Conservation (phyloP, 1,140 invertebrate genomes). For the Anoplolepis gracilipes region DNA sequence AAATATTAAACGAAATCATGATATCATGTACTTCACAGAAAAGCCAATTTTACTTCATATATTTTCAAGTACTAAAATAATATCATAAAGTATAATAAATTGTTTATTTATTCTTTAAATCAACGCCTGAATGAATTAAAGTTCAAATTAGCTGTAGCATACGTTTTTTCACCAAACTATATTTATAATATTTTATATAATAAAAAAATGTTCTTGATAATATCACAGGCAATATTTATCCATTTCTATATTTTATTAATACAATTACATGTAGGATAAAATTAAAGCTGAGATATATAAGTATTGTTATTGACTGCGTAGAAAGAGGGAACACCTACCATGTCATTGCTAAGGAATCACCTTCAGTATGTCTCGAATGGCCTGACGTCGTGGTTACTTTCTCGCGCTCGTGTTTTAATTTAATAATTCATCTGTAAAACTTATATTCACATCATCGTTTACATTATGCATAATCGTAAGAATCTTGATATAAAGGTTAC, state of each 20-base stretch:
- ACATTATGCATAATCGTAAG: conserved; percentile 35
- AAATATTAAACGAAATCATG: conserved; percentile 21
- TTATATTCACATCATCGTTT: neutral
- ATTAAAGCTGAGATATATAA: conserved; percentile 56
- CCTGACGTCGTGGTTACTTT: conserved; percentile 72
- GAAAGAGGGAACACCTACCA: conserved; percentile 60
- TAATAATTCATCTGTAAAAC: neutral
- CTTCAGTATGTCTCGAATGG: conserved; percentile 77
- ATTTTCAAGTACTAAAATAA: neutral
- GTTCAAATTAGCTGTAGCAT: neutral
- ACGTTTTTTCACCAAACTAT: neutral
- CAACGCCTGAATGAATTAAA: neutral
- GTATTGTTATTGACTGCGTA: conserved; percentile 76
- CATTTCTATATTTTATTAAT: neutral
- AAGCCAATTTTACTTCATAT: neutral
- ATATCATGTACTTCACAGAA: neutral
- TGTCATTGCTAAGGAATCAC: conserved; percentile 84
- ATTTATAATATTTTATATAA: neutral
- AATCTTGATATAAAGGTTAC: neutral
- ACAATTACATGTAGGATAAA: conserved; percentile 36
- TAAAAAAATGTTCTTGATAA: neutral
- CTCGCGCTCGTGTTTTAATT: conserved; percentile 71
- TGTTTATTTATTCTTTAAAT: neutral
- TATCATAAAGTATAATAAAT: neutral
- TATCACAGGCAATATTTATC: neutral